Evolutionary conservation across 2,113 vertebrate genomes (phyloP).

Genomic region (Callocephalon fimbriatum): DNA sequence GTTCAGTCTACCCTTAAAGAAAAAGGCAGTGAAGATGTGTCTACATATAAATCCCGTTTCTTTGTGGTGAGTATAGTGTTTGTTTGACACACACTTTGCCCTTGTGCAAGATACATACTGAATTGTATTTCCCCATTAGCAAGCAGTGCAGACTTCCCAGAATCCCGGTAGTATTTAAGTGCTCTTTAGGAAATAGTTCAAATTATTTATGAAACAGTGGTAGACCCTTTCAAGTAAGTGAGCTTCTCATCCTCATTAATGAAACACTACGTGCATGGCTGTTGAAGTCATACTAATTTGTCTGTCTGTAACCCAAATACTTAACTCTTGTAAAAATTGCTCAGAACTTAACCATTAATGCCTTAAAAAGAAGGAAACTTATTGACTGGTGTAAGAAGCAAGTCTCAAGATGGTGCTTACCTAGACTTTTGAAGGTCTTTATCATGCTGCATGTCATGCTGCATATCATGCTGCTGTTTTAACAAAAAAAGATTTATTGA

Average conservation of each 20-base stretch:
- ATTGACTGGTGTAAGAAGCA: neutral
- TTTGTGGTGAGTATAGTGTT: slow-evolving; percentile 48
- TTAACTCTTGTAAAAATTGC: neutral
- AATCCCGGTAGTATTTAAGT: neutral
- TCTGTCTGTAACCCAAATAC: neutral
- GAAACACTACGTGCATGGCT: neutral
- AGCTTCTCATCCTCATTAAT: neutral
- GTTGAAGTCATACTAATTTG: neutral
- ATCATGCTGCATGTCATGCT: neutral
- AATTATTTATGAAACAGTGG: neutral
- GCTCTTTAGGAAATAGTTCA: neutral
- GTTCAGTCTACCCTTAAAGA: slow-evolving; percentile 28
- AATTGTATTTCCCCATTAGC: neutral
- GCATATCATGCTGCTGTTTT: neutral
- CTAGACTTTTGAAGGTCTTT: neutral
- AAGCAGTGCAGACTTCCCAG: neutral
- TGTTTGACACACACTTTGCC: neutral
- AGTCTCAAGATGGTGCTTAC: neutral
- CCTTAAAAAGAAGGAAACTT: neutral
- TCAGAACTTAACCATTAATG: neutral
- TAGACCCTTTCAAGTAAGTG: neutral
- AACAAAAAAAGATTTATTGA: neutral
- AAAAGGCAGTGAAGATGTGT: neutral
- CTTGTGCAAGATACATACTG: neutral
- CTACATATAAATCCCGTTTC: slow-evolving; percentile 9